Percentiles rank a stretch among this genome's conserved stretches.
These are phyloP conservation scores for Nomia melanderi DNA, from an alignment of 1,140 invertebrate genomes.

Conservation along the genomic window DNA sequence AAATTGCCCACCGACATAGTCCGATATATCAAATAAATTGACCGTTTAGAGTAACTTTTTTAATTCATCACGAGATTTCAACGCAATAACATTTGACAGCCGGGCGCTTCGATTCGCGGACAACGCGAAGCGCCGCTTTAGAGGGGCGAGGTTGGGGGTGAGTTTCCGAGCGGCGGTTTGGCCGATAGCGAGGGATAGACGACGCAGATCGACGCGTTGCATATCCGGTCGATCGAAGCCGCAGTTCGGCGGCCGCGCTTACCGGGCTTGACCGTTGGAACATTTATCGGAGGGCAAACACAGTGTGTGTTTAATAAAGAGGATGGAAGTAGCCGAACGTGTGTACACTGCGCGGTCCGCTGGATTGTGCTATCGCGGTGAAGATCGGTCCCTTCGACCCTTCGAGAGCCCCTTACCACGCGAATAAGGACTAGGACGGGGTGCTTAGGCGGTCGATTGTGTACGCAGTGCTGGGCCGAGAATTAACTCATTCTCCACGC, in stretches of 20 bases:
- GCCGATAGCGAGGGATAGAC: background rate
- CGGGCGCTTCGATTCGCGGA: background rate
- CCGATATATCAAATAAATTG: too few relatives aligned
- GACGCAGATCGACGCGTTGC: slow-evolving; percentile 26
- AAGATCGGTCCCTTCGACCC: slow-evolving; percentile 55
- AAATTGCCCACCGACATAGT: too few relatives aligned
- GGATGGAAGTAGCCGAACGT: slow-evolving; percentile 30
- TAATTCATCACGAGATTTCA: too few relatives aligned
- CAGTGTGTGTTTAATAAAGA: slow-evolving; percentile 53
- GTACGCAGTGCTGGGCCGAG: slow-evolving; percentile 26
- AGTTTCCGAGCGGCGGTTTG: slow-evolving; percentile 6
- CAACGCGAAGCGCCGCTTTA: background rate
- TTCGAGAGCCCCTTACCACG: slow-evolving; percentile 42
- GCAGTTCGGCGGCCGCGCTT: slow-evolving; percentile 17
- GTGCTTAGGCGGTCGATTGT: background rate
- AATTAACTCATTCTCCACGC: slow-evolving; percentile 52
- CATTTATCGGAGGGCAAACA: slow-evolving; percentile 59
- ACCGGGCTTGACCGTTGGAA: slow-evolving; percentile 44
- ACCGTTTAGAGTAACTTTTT: too few relatives aligned
- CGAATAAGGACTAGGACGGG: slow-evolving; percentile 33
- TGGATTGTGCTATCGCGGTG: slow-evolving; percentile 28
- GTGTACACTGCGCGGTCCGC: slow-evolving; percentile 21
- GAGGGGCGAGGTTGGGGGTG: background rate
- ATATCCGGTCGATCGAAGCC: slow-evolving; percentile 39
- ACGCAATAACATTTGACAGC: too few relatives aligned